phyloP scores from a whole-genome alignment of 2,888 invertebrate species.

The Lithophane semibrunnea region DNA sequence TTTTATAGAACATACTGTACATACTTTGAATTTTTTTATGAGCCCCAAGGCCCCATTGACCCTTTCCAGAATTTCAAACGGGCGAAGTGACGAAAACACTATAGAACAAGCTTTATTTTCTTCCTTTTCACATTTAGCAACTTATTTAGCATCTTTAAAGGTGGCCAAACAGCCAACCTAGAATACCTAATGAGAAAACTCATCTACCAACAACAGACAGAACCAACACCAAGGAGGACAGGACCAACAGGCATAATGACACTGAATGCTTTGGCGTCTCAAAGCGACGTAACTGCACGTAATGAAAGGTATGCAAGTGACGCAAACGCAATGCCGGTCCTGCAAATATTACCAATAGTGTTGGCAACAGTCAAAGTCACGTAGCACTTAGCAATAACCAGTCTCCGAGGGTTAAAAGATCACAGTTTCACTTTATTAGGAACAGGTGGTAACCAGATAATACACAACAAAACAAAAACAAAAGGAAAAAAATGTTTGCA shows the following conservation, averaged over 20 bases:
- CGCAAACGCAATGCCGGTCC: conserved; percentile 32
- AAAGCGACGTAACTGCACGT: conserved; percentile 39
- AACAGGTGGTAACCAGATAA: conserved; percentile 13
- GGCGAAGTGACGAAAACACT: background rate
- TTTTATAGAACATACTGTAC: background rate
- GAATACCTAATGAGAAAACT: conserved; percentile 43
- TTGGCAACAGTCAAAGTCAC: conserved; percentile 32
- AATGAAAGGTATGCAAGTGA: conserved; percentile 43
- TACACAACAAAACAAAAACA: background rate
- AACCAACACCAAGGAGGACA: conserved; percentile 4
- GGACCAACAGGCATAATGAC: conserved; percentile 18
- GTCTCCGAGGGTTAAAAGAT: conserved; percentile 27
- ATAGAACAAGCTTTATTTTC: background rate
- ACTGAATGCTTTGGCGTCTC: conserved; percentile 19
- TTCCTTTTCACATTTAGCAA: background rate
- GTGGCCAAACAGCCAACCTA: background rate
- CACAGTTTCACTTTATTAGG: conserved; percentile 2
- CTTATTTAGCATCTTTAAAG: background rate
- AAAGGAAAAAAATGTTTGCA: background rate
- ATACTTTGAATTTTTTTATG: background rate
- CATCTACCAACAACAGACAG: conserved; percentile 15
- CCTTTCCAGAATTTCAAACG: background rate
- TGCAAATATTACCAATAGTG: conserved; percentile 45
- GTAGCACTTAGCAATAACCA: conserved; percentile 35
- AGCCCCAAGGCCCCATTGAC: background rate